Conservation (phyloP, 2,797 vertebrate genomes). For the Vespertilio murinus region DNA sequence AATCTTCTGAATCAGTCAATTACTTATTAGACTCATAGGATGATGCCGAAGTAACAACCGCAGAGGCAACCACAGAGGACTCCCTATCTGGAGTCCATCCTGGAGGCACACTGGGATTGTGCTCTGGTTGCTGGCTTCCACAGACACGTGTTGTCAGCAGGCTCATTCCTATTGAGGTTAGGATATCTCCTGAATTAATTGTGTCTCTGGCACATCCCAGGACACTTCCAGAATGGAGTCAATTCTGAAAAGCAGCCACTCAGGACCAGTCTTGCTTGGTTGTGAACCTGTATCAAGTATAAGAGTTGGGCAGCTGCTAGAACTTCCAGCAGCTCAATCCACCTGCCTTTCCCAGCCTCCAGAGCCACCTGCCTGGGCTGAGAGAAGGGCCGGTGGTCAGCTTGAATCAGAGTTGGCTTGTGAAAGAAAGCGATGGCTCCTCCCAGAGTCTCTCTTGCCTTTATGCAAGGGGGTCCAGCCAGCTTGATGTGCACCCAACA, state of each 20-base stretch:
- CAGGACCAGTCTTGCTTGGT: not conserved
- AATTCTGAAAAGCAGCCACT: not conserved
- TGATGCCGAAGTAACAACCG: not conserved
- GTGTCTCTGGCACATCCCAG: no score
- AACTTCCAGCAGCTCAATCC: not conserved
- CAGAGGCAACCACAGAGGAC: no score
- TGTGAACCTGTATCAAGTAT: not conserved
- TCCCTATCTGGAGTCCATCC: not conserved
- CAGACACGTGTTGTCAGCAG: not conserved
- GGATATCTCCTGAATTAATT: not conserved
- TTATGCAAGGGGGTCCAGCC: not conserved
- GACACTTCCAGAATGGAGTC: not conserved
- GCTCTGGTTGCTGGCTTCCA: not conserved
- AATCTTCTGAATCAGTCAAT: not conserved
- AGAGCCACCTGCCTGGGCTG: not conserved
- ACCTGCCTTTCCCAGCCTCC: rapidly evolving
- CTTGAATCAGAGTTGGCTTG: not conserved
- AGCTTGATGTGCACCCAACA: not conserved
- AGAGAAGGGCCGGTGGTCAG: not conserved
- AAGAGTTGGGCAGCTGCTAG: not conserved
- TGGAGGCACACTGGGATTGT: not conserved
- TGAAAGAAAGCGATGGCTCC: not conserved
- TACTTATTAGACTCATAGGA: not conserved
- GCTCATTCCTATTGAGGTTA: not conserved
- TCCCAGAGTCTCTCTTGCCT: not conserved